Base-by-base conservation (phyloP, 1,140 invertebrate species). In the Nixonia krombeini region DNA sequence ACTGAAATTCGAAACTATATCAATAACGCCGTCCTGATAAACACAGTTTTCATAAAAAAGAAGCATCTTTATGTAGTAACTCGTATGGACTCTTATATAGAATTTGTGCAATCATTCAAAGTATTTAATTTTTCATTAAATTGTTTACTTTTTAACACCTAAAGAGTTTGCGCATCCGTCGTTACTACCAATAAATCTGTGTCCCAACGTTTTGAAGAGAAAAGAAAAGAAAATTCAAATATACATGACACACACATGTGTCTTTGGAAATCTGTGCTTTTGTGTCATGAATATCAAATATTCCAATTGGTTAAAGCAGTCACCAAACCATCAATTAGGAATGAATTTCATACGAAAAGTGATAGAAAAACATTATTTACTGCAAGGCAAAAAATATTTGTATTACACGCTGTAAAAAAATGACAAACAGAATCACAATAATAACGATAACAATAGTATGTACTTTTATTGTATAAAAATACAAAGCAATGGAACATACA, bases 1-100 rank as follows among this genome's bases (percentile, higher is more conserved):
- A n/a, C 69, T 73, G 68, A 75, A 76, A 79, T 79, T 83, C 74
- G 76, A 76, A 71, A 73, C 58, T 61, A 37, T 58, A 74, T 58
- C 68, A 61, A 72, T 72, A 80, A 80, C 78, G 75, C 73, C 72
- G 72, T 78, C 73, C 73, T 79, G 80, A 80, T 76, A 78, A 79
- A 79, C 78, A 78, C 68, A 71, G 40, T 75, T 62, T n/a, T n/a
- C n/a, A n/a, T n/a, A n/a, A n/a, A n/a, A n/a, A n/a, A n/a, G n/a
- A n/a, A 69, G 61, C 56, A 67, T 70, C 44, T 77, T 59, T 71
- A 55, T 70, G 74, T 74, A 69, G 73, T 72, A 75, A 77, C 75
- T 73, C 74, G 70, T 63, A 63, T 46, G 42, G 44, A 50, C 53
- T 59, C 56, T 21, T 21, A 21, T 21, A 6, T 75, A 76, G 61